Evolutionary conservation across 53 echinoderm and acorn worm genomes (phyloP).

Genomic region (Antedon mediterranea): DNA sequence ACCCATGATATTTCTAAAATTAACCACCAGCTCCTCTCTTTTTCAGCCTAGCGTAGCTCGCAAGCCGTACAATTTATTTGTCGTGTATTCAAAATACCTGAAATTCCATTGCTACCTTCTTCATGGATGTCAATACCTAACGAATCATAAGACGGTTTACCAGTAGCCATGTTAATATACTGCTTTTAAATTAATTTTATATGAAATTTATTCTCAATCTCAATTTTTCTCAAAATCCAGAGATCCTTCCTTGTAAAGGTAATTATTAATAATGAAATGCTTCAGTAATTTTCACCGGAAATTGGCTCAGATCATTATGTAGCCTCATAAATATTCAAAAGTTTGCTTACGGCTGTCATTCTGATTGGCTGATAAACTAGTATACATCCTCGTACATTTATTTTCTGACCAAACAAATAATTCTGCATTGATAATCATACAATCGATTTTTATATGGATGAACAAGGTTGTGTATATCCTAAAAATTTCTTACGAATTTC

Average conservation of each 20-base stretch:
- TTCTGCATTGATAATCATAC: not conserved
- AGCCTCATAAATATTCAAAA: not conserved
- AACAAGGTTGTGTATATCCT: not conserved
- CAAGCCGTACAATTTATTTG: too few species aligned
- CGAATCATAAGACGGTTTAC: not conserved
- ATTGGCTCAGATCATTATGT: not conserved
- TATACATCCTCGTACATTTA: not conserved
- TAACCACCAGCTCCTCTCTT: too few species aligned
- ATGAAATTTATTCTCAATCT: too few species aligned
- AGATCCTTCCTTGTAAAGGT: too few species aligned
- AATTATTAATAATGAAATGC: not conserved
- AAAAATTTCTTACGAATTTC: not conserved
- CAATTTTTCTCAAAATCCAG: too few species aligned
- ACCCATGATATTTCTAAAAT: too few species aligned
- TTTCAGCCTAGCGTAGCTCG: too few species aligned
- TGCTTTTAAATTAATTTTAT: too few species aligned
- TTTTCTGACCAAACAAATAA: not conserved
- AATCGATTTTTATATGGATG: not conserved
- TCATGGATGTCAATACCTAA: not conserved
- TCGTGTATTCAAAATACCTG: not conserved
- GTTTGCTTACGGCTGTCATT: not conserved
- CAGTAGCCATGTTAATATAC: not conserved
- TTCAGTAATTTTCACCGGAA: not conserved
- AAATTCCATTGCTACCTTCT: not conserved
- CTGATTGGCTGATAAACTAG: not conserved